phyloP scores from a whole-genome alignment of 2,888 invertebrate genomes.

The Protula sp. region DNA sequence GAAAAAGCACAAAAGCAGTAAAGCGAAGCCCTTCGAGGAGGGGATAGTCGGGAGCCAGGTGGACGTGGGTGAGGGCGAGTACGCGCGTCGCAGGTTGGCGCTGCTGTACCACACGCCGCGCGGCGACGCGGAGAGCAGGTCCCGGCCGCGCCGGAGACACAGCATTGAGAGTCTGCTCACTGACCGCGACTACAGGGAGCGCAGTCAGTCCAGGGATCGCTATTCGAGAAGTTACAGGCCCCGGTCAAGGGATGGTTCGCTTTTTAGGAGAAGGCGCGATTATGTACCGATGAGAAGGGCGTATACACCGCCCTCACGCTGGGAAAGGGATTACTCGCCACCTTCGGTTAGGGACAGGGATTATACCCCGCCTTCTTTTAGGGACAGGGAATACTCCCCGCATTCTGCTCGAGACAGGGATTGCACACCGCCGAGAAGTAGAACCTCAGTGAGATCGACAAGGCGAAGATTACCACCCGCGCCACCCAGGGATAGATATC shows the following conservation, averaged over 20 bases:
- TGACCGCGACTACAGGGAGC: background rate
- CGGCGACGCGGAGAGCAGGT: background rate
- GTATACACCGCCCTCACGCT: constrained; percentile 6
- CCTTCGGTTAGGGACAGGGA: background rate
- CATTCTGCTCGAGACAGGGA: too few relatives aligned
- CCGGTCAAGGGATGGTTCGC: background rate
- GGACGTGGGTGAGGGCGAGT: background rate
- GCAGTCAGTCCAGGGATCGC: background rate
- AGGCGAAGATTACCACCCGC: background rate
- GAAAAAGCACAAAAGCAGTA: background rate
- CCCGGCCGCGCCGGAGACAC: background rate
- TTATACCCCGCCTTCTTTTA: background rate
- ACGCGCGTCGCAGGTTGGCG: background rate
- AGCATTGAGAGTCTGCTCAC: constrained; percentile 3
- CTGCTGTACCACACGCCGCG: constrained; percentile 2
- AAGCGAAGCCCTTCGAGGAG: background rate
- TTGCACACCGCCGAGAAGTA: too few relatives aligned
- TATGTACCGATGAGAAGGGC: background rate
- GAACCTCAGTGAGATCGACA: too few relatives aligned
- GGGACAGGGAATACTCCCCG: background rate
- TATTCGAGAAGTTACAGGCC: background rate
- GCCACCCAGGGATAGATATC: background rate
- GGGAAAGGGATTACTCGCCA: background rate
- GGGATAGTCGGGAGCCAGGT: background rate
- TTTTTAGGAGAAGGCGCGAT: background rate